Conservation (phyloP, 1,140 invertebrate genomes). For the Oryctes rhinoceros region DNA sequence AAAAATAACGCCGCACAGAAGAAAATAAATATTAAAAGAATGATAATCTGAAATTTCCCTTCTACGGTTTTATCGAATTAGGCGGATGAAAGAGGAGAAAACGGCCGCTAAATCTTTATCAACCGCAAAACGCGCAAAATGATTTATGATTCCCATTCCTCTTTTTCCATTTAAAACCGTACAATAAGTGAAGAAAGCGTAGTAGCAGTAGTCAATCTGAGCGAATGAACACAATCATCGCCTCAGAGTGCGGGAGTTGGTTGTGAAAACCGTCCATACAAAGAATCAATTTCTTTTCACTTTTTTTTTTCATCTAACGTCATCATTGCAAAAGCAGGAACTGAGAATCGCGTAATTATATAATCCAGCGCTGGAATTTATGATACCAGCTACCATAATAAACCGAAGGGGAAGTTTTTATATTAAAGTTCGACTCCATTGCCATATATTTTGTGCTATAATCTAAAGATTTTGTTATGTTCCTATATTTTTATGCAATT, state of each 20-base stretch:
- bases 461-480: no score
- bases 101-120: slow-evolving; percentile 46
- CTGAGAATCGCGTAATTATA: neutral
- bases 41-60: slow-evolving; percentile 47
- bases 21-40: slow-evolving; percentile 48
- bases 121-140: slow-evolving; percentile 44
- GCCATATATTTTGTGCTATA: no score
- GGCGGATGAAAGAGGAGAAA: slow-evolving; percentile 44
- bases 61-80: slow-evolving; percentile 45
- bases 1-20: slow-evolving; percentile 37
- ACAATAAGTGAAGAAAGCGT: slow-evolving; percentile 31
- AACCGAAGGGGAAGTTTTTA: neutral
- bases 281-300: slow-evolving; percentile 47
- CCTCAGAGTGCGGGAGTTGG: neutral
- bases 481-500: no score
- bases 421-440: neutral
- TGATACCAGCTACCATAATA: neutral
- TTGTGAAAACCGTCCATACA: slow-evolving; percentile 26
- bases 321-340: neutral
- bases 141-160: slow-evolving; percentile 44
- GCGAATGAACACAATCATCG: slow-evolving; percentile 42
- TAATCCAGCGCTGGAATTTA: neutral
- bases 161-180: slow-evolving; percentile 37
- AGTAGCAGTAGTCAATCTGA: slow-evolving; percentile 29
- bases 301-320: slow-evolving; percentile 23